phyloP scores from a whole-genome alignment of 2,797 vertebrate species.

The Halcyon smyrnensis region DNA sequence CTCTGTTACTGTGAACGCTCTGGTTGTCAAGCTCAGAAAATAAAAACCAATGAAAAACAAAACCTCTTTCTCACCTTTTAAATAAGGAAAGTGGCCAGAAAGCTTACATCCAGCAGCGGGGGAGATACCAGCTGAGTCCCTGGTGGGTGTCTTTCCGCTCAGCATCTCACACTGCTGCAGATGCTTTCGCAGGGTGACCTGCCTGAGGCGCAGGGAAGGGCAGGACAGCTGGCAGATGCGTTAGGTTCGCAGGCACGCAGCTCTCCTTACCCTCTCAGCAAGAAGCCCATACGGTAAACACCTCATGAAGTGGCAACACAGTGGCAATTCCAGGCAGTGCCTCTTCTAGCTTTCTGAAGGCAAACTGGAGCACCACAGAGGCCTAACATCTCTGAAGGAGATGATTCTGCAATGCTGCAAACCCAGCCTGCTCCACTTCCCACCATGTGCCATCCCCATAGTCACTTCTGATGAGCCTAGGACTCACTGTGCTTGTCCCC shows the following conservation, averaged over 20 bases:
- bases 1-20: neutral
- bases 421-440: neutral
- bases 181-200: neutral
- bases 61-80: neutral
- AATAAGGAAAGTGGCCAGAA: neutral
- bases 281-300: neutral
- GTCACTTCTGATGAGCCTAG: neutral
- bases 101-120: neutral
- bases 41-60: neutral
- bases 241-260: no score
- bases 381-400: neutral
- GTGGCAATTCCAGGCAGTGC: neutral
- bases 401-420: neutral
- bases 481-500: neutral
- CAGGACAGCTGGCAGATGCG: fast-evolving
- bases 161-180: neutral
- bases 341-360: neutral
- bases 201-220: no score
- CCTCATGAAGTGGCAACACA: neutral
- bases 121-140: neutral
- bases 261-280: neutral
- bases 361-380: neutral
- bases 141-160: neutral
- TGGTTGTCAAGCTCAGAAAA: neutral
- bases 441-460: fast-evolving